These are phyloP conservation scores for Gymnorhina tibicen DNA, from an alignment of 2,113 vertebrate genomes.

Conservation along the genomic window DNA sequence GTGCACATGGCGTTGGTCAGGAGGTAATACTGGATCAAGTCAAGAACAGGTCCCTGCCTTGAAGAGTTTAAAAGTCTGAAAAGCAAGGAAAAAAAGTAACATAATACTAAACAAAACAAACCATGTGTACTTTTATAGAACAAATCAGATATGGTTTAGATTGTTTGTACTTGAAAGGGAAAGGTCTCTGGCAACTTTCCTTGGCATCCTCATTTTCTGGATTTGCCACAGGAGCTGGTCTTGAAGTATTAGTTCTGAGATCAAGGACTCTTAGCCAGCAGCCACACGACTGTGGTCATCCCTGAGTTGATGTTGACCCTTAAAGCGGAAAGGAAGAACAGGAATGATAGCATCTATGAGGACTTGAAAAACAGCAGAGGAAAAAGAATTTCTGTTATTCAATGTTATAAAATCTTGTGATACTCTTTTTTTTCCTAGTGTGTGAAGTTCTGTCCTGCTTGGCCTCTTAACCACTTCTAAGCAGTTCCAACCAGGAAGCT, in stretches of 20 bases:
- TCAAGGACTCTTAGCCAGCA: neutral
- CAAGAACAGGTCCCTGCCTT: neutral
- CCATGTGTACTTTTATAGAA: neutral
- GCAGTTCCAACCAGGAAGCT: neutral
- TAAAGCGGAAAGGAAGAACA: neutral
- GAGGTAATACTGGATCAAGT: neutral
- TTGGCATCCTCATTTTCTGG: neutral
- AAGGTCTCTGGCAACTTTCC: neutral
- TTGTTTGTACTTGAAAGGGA: neutral
- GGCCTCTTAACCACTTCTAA: neutral
- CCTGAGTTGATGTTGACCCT: neutral
- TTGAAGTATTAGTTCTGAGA: neutral
- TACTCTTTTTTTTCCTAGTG: accelerated
- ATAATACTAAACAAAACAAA: neutral
- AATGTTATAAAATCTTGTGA: neutral
- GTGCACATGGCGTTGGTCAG: neutral
- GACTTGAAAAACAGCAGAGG: neutral
- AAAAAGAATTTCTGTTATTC: neutral
- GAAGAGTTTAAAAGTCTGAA: neutral
- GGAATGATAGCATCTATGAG: neutral
- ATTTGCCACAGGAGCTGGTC: neutral
- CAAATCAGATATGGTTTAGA: neutral
- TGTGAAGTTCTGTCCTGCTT: neutral
- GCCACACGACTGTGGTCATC: neutral
- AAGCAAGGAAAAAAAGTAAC: neutral